Evolutionary conservation across 2,113 vertebrate species (phyloP), one percentile per base, ranked within the genome.

Genomic region (Zeus faber): DNA sequence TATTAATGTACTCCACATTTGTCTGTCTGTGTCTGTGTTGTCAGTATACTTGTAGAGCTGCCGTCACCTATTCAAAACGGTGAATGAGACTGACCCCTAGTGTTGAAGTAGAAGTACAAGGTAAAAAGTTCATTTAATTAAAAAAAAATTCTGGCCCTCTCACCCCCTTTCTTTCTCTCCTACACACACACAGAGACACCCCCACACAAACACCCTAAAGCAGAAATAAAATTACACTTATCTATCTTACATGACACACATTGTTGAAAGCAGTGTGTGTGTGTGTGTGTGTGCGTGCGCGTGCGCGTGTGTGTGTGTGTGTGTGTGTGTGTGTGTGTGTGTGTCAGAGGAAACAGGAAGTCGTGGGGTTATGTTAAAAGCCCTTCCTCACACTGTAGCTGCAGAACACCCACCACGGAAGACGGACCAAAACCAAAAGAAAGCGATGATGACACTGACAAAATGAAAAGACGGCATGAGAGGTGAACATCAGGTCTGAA

Each of bases 351-450:
- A 84, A 85, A 85, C 66, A 84, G 81, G 81, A 85, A 85, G 81
- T 84, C 81, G 84, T 66, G 75, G 77, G 57, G 65, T 74, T 37
- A 76, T 70, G 66, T 83, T 80, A 74, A 85, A 85, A 85, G 80
- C 54, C 4, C 53, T 67, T 62, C 52, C 17, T 62, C 78, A 61
- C 67, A 54, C 20, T 81, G 80, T 82, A 80, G 56, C 50, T 80
- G 78, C 82, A 84, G 74, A 85, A 84, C 82, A 83, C 82, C 82
- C 76, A 86, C 82, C 53, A 81, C 79, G 79, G 80, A 79, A 81
- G 76, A 77, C 73, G 56, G 60, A 49, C 64, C n/a, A 65, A 49
- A 66, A 53, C 54, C 4, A 67, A 48, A 71, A 67, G 25, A n/a
- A 35, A 48, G 63, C 56, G 59, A 35, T 53, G n/a, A n/a, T n/a